These are phyloP conservation scores for Sparus aurata DNA, from an alignment of 2,797 vertebrate genomes.

Conservation along the genomic window DNA sequence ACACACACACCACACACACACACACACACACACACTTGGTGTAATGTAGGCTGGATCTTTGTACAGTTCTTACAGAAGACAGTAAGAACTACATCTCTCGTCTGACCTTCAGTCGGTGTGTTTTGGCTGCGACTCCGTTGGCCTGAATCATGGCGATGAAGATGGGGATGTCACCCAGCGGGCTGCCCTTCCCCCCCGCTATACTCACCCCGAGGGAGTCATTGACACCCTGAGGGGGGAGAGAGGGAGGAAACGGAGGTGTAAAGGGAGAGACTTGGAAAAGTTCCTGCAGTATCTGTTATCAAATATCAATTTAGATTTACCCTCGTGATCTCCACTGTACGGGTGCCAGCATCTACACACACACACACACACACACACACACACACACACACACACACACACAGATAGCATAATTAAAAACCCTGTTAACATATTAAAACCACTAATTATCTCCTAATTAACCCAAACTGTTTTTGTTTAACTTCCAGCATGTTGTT, in stretches of 20 bases:
- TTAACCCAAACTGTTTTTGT: no score
- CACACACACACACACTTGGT: conserved; percentile 30
- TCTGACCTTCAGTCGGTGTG: conserved; percentile 90
- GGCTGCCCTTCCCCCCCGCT: conserved; percentile 95
- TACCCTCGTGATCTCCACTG: conserved; percentile 92
- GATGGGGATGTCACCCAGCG: conserved; percentile 93
- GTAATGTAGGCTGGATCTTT: no score
- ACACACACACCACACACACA: conserved; percentile 36
- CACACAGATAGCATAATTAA: no score
- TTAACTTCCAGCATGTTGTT: no score
- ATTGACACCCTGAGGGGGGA: conserved; percentile 83
- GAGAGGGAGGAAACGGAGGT: not conserved
- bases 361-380: conserved; percentile 67
- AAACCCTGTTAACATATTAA: no score
- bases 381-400: conserved; percentile 24
- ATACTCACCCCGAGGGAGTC: conserved; percentile 96
- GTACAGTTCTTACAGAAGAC: no score
- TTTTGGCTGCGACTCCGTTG: conserved; percentile 92
- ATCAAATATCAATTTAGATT: not conserved
- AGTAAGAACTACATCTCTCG: not conserved
- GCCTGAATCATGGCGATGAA: conserved; percentile 99
- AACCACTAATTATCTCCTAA: no score
- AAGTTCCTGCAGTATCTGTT: no score
- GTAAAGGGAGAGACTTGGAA: no score
- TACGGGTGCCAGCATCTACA: conserved; percentile 84